These are phyloP conservation scores for Colletes latitarsis DNA, from an alignment of 1,140 invertebrate genomes.

Conservation along the genomic window DNA sequence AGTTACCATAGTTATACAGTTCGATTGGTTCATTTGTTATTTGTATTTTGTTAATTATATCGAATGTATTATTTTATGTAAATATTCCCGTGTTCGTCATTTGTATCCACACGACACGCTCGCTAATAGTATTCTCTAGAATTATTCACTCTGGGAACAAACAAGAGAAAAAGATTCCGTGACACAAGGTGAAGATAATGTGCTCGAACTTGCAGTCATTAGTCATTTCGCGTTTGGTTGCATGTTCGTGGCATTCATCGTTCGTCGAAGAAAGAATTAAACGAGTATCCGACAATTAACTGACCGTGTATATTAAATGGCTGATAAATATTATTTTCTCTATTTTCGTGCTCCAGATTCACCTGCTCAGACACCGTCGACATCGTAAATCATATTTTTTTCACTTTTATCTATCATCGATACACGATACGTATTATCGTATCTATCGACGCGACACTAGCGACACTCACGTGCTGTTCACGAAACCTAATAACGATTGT, in stretches of 20 bases:
- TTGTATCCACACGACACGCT: neutral
- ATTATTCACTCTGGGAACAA: neutral
- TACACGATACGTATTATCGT: neutral
- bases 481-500: too few relatives aligned
- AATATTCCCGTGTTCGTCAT: too few relatives aligned
- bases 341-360: neutral
- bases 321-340: neutral
- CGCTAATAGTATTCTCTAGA: neutral
- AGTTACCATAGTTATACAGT: too few relatives aligned
- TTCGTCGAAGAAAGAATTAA: neutral
- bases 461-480: neutral
- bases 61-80: too few relatives aligned
- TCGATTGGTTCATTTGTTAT: too few relatives aligned
- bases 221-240: constrained; percentile 27
- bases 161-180: constrained; percentile 40
- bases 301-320: too few relatives aligned
- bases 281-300: neutral
- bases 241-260: neutral
- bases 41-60: too few relatives aligned
- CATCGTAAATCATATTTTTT: neutral
- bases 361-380: neutral
- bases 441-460: neutral
- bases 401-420: neutral
- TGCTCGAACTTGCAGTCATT: constrained; percentile 12
- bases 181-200: constrained; percentile 49